Evolutionary conservation across 2,797 vertebrate genomes (phyloP).

Genomic region (Macrochelys suwanniensis): DNA sequence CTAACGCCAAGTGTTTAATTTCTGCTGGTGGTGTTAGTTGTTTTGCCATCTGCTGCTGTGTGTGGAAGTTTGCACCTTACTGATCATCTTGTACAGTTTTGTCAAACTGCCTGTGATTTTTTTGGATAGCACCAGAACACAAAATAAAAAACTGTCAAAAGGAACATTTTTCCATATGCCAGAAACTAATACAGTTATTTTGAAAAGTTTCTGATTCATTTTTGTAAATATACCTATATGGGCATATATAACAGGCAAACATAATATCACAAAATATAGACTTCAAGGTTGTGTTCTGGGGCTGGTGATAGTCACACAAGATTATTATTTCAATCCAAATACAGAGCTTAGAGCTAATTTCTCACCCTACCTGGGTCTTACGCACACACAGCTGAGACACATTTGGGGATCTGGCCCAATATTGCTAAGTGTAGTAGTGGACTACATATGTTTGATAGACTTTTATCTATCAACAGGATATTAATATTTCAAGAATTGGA

Average conservation of each 20-base stretch:
- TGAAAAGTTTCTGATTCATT: not conserved
- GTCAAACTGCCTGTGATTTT: not conserved
- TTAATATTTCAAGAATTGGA: not conserved
- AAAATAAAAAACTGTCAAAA: not conserved
- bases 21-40: not conserved
- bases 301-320: not conserved
- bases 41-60: slow-evolving; percentile 29
- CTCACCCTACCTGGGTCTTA: not conserved
- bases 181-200: not conserved
- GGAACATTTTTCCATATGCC: not conserved
- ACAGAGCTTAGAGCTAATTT: not conserved
- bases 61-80: not conserved
- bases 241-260: not conserved
- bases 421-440: not conserved
- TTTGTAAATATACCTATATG: not conserved
- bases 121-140: not conserved
- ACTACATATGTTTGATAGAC: not conserved
- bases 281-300: not conserved
- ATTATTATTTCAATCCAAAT: not conserved
- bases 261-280: not conserved
- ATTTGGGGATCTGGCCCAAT: not conserved
- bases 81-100: not conserved
- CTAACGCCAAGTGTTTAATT: not conserved
- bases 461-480: rapidly evolving
- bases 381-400: not conserved